phyloP scores from a whole-genome alignment of 2,888 invertebrate species.

The Miltochrista miniata region DNA sequence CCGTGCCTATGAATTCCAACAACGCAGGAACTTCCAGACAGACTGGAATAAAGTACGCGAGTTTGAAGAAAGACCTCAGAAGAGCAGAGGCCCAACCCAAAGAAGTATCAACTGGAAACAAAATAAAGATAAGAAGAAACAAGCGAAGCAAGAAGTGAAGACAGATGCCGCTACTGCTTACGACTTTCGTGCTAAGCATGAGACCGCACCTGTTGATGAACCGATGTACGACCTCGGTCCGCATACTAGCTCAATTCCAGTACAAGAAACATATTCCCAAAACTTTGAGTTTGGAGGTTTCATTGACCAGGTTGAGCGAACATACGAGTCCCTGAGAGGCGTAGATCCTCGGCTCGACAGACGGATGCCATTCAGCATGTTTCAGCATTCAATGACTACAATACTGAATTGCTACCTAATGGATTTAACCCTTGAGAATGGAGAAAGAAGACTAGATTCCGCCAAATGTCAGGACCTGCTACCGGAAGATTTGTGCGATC shows the following conservation, averaged over 20 bases:
- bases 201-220: conserved; percentile 33
- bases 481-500: conserved; percentile 2
- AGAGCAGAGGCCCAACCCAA: conserved; percentile 13
- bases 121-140: conserved; percentile 7
- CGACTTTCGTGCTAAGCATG: conserved; percentile 26
- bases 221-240: conserved; percentile 39
- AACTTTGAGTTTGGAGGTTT: conserved; percentile 32
- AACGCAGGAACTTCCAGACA: conserved; percentile 8
- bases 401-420: conserved; percentile 13
- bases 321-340: conserved; percentile 32
- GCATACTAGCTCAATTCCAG: conserved; percentile 24
- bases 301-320: conserved; percentile 29
- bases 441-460: background rate
- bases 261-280: conserved; percentile 30
- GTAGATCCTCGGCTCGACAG: conserved; percentile 30
- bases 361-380: conserved; percentile 31
- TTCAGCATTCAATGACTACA: conserved; percentile 31
- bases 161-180: conserved; percentile 17
- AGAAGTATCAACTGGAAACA: conserved; percentile 15
- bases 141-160: no score
- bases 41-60: conserved; percentile 21
- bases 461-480: conserved; percentile 1
- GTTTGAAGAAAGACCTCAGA: conserved; percentile 23
- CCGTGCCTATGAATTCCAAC: conserved; percentile 24
- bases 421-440: conserved; percentile 2